phyloP scores from a whole-genome alignment of 2,113 vertebrate species.

The Lipophrys pholis region DNA sequence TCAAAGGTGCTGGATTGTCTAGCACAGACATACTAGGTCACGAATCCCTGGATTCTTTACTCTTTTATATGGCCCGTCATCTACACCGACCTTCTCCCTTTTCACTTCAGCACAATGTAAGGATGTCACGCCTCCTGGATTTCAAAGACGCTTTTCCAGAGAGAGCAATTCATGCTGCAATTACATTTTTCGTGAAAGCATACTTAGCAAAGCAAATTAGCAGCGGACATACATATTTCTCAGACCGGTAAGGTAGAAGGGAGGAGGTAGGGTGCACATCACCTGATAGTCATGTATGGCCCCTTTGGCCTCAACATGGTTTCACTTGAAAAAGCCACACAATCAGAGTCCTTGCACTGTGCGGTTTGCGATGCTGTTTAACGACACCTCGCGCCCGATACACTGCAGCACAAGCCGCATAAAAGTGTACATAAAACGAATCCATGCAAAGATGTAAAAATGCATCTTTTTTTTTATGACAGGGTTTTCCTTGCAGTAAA shows the following conservation, averaged over 20 bases:
- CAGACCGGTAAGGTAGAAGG: not conserved
- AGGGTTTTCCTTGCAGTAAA: constrained; percentile 48
- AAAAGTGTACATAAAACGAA: constrained; percentile 54
- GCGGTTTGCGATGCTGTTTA: constrained; percentile 20
- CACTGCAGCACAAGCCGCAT: constrained; percentile 17
- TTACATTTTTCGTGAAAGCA: not conserved
- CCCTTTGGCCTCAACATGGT: not conserved
- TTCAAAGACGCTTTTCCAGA: not conserved
- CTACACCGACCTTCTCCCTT: not conserved
- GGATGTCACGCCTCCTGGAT: not conserved
- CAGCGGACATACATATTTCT: not conserved
- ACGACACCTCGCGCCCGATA: constrained; percentile 22
- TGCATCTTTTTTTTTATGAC: constrained; percentile 8
- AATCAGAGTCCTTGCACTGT: not conserved
- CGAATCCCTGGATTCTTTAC: not conserved
- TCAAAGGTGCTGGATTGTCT: not conserved
- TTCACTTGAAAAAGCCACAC: not conserved
- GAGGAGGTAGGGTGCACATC: not conserved
- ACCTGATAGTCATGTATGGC: not conserved
- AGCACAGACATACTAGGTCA: not conserved
- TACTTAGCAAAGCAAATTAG: constrained; percentile 3
- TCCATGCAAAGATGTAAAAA: constrained; percentile 56
- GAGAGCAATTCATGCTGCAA: not conserved
- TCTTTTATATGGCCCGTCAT: not conserved
- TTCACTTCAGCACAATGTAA: constrained; percentile 1